Evolutionary conservation across 2,113 vertebrate species (phyloP).

Genomic region (Cryptotis parvus): DNA sequence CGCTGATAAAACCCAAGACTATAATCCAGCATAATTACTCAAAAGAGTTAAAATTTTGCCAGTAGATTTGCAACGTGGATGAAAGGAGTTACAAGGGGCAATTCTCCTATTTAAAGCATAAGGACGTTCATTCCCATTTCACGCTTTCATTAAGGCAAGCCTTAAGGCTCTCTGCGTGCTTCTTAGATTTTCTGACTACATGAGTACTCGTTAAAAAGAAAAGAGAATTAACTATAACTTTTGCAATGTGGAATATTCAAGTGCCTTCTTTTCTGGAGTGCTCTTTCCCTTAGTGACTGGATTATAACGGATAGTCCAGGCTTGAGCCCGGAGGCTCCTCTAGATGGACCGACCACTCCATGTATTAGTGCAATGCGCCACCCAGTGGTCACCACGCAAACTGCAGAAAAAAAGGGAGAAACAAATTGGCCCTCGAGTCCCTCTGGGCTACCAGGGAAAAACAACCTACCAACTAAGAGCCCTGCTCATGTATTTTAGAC

Average conservation of each 20-base stretch:
- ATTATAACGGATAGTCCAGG: neutral
- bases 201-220: too few relatives aligned
- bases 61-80: neutral
- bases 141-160: neutral
- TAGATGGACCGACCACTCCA: slow-evolving; percentile 15
- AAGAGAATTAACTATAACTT: too few relatives aligned
- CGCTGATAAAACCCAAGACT: neutral
- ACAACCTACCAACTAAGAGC: too few relatives aligned
- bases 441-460: too few relatives aligned
- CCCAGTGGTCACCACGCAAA: slow-evolving; percentile 81
- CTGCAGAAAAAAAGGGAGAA: slow-evolving; percentile 22
- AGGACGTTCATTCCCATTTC: neutral
- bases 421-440: neutral
- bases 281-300: neutral
- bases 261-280: neutral
- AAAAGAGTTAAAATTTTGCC: slow-evolving; percentile 5
- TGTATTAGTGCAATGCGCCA: slow-evolving; percentile 81
- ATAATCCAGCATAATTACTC: neutral
- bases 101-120: neutral
- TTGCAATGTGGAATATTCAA: neutral
- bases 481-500: neutral
- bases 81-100: neutral
- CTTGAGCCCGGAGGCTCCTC: neutral
- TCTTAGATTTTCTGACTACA: slow-evolving; percentile 25
- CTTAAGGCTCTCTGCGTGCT: slow-evolving; percentile 14